Base-by-base conservation (phyloP, 2,113 vertebrate genomes). In the Shinisaurus crocodilurus region DNA sequence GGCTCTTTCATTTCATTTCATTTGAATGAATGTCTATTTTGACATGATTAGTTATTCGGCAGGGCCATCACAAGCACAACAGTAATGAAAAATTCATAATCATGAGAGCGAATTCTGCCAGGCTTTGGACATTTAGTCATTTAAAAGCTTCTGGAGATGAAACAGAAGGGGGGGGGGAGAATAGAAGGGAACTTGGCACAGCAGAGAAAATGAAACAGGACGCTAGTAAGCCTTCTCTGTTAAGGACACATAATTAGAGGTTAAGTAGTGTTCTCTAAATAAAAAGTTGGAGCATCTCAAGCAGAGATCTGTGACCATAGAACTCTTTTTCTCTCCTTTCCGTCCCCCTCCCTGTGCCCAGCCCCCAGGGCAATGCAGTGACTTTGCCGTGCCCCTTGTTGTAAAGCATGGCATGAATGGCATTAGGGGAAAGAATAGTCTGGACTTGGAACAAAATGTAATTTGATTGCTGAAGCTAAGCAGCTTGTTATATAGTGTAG, bases 21-120 rank as follows among this genome's bases (percentile, higher is more conserved):
- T 37, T 75, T 48, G 12, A 92, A 1, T 90, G 82, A 89, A 89
- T 79, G 65, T 54, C 90, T 94, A 89, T 93, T 95, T 93, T 90
- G 84, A 91, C 7, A 48, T 67, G 34, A 95, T 93, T 20, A 90
- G 89, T 82, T 90, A 90, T 93, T 94, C 1, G 10, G 88, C 74
- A 90, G 75, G 1, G 7, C 67, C 79, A 94, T 45, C 74, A 83
- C 94, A 94, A 87, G 3, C 63, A 92, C 45, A 89, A 85, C 93
- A 90, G 86, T 32, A 91, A 89, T 65, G 5, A 92, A 90, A 93
- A 91, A 92, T 87, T 93, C 89, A 93, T 93, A 88, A 85, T 88
- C 29, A 79, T 76, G 18, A 37, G 32, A 94, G 20, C 81, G 81
- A 94, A 92, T 40, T 88, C 90, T 89, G 87, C 90, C 91, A 91